Conservation (phyloP, 2,888 invertebrate species). For the Cheilosia impressa region DNA sequence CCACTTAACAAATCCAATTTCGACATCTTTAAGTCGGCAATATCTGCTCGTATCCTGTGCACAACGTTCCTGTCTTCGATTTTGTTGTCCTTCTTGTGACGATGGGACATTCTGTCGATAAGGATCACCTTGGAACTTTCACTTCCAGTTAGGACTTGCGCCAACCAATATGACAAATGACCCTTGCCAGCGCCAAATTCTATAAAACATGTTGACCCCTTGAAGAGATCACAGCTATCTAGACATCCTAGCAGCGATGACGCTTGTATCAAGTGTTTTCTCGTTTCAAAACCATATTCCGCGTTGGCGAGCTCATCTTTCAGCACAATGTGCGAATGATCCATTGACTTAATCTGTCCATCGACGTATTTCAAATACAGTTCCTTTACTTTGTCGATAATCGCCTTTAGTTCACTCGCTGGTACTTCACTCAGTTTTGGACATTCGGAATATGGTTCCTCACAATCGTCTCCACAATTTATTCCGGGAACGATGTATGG, state of each 20-base stretch:
- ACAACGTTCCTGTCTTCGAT: constrained; percentile 84
- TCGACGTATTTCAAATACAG: constrained; percentile 81
- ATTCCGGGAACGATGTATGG: constrained; percentile 82
- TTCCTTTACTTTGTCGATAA: constrained; percentile 84
- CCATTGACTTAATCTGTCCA: constrained; percentile 82
- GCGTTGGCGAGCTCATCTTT: constrained; percentile 84
- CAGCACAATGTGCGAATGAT: constrained; percentile 84
- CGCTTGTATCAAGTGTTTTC: constrained; percentile 91
- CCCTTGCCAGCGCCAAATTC: constrained; percentile 97
- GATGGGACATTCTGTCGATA: constrained; percentile 91
- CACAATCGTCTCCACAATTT: constrained; percentile 78
- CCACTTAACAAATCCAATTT: constrained; percentile 84
- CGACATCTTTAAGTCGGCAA: constrained; percentile 89
- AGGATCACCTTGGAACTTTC: constrained; percentile 87
- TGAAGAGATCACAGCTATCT: constrained; percentile 86
- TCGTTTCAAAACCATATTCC: constrained; percentile 86
- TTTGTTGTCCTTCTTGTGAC: constrained; percentile 92
- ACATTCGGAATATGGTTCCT: constrained; percentile 45
- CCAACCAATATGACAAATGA: constrained; percentile 91
- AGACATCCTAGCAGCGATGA: constrained; percentile 90
- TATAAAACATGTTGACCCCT: constrained; percentile 88
- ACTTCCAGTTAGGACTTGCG: constrained; percentile 84
- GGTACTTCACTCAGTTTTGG: constrained; percentile 83
- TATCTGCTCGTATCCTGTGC: constrained; percentile 90
- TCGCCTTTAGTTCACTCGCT: constrained; percentile 80